Evolutionary conservation across 2,888 invertebrate genomes (phyloP), one percentile per base, ranked within the genome.

Genomic region (Tiliacea citrago): DNA sequence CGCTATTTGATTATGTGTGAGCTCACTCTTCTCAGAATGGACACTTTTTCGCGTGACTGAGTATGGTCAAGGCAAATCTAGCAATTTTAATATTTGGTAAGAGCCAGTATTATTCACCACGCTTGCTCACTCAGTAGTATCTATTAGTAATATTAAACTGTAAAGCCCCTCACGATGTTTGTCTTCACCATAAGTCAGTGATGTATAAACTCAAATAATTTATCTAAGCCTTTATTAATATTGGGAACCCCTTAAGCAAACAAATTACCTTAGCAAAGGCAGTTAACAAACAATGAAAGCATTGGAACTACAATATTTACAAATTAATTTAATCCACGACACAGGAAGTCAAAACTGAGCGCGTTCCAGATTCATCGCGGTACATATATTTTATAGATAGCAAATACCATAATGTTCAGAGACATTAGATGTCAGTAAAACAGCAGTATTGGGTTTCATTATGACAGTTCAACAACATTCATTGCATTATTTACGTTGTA

Each of bases 131-230:
- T 21, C 3, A n/a, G 9, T 35, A 35, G 3, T 2, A 35, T 2
- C n/a, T 51, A 51, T 51, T n/a, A 49, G 18, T 7, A 4, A n/a
- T 53, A 35, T 35, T 13, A 60, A 60, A 21, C 35, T 0, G 8
- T 21, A 13, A 21, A 60, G 21, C 4, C 21, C 21, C 35, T 39
- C 60, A 21, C 21, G 18, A 13, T 35, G 21, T 39, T 60, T 21
- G 35, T 8, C 21, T 35, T 60, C 35, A 13, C 21, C 13, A 21
- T 8, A 21, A 35, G 35, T 39, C 35, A 39, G 60, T 60, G 60
- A 60, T 60, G 35, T 42, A 61, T 42, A 16, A 42, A n/a, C 16
- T 42, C 61, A n/a, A n/a, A 61, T 39, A 61, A 61, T 16, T 61
- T 61, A 39, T 21, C n/a, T n/a, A n/a, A n/a, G n/a, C 21, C 60